Evolutionary conservation across 2,797 vertebrate species (phyloP), one percentile per base, ranked within the genome.

Genomic region (Fistularia commersonii): DNA sequence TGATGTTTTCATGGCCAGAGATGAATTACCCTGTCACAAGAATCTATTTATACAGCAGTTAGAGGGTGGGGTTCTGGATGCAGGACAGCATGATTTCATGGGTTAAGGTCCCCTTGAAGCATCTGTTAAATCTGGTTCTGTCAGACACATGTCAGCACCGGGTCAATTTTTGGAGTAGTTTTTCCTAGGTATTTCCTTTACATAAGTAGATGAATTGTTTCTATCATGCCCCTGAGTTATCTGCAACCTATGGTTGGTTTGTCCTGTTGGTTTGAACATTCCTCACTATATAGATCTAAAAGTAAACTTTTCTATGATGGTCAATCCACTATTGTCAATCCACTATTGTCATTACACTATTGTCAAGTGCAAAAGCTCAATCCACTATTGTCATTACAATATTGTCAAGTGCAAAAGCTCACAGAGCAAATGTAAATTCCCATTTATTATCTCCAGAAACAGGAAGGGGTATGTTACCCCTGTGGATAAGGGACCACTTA

Each of bases 11-110:
- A 92, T 93, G 93, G 92, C 90, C 91, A 86, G 89, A 93, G 92
- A 95, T 96, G 92, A 94, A 96, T 95, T 95, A 93, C 92, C 91
- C 92, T 95, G 93, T 93, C 94, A 96, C 74, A 76, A 92, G 89
- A 93, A 93, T 93, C 93, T 93, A 94, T 95, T 95, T 95, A 95
- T 94, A 94, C 90, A 92, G 91, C 90, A 90, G 91, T 92, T 90
- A 91, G 85, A 90, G 88, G 93, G 91, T 89, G 91, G 88, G 81
- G 89, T 85, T 89, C 87, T 91, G 90, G 90, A 89, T 92, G 87
- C 88, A 89, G 88, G 90, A 93, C 80, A 90, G 88, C 76, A 79
- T 90, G 92, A 93, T 91, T 93, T 92, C 91, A 92, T 86, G 90
- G 92, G 91, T 91, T 92, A 91, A 90, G 85, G 89, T 94, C 90